phyloP scores from a whole-genome alignment of 2,113 vertebrate species.

The Syrmaticus mikado region DNA sequence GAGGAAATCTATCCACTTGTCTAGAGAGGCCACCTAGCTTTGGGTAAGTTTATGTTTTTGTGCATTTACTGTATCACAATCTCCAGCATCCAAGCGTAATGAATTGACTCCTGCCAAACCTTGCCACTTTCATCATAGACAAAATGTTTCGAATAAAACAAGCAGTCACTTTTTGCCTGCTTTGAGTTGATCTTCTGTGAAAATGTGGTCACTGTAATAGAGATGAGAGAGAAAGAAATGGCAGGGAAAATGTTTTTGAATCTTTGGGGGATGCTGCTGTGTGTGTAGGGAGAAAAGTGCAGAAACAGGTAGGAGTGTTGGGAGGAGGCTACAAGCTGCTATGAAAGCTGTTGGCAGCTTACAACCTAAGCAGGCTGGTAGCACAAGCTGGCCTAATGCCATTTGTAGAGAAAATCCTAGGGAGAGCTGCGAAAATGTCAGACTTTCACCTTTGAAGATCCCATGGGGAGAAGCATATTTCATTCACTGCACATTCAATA shows the following conservation, averaged over 20 bases:
- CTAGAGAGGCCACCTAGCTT: background rate
- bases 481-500: rapidly evolving
- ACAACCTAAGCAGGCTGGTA: rapidly evolving
- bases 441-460: background rate
- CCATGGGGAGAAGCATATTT: background rate
- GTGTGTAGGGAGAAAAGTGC: background rate
- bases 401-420: background rate
- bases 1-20: background rate
- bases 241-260: rapidly evolving
- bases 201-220: background rate
- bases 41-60: background rate
- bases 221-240: background rate
- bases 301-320: background rate
- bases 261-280: background rate
- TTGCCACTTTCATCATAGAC: background rate
- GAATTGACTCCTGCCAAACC: background rate
- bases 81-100: background rate
- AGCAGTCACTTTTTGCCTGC: background rate
- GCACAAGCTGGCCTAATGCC: background rate
- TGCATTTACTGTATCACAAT: background rate
- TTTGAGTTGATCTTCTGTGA: background rate
- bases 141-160: background rate
- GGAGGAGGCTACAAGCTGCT: background rate
- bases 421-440: background rate
- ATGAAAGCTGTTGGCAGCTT: background rate